Evolutionary conservation across 2,888 invertebrate species (phyloP), one percentile per base, ranked within the genome.

Genomic region (Busseola fusca): DNA sequence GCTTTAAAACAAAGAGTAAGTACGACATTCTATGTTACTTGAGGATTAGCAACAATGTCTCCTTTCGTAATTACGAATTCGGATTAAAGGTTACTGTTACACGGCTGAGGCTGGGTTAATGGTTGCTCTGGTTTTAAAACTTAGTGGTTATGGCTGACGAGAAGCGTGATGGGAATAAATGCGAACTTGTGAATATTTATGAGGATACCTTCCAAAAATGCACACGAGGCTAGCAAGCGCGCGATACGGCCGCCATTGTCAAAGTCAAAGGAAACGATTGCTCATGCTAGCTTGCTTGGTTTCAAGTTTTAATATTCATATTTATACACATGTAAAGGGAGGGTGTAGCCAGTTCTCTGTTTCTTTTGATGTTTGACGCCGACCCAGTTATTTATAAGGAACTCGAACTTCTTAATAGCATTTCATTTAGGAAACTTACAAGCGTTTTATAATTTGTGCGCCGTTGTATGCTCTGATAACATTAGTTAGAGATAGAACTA

Each of bases 131-230:
- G 64, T 77, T 81, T 81, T 69, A 79, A 85, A 85, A 79, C 81
- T 78, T 77, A 75, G 72, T 65, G 78, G 76, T 65, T 78, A 80
- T 69, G 48, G 72, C 68, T 69, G 48, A 69, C 57, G 68, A 67
- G 72, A 72, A 78, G 74, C 81, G 77, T 79, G 83, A 64, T 72
- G 64, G 75, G 82, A 84, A 84, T 84, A 84, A 83, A 83, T 77
- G 78, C 62, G 63, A 75, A 66, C 81, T 75, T 78, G 76, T 91
- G 89, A 89, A 92, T 92, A 92, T 91, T 88, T 87, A 91, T 90
- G 86, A 86, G 84, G 80, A 82, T 76, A 87, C 81, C 81, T 87
- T 82, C 87, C 89, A 87, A 91, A 84, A 91, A 90, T 89, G 90
- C 88, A 87, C 87, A 87, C 84, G 70, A 25, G n/a, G 78, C 56